Percentiles rank a stretch among this genome's conserved stretches.
phyloP scores from a whole-genome alignment of 2,113 vertebrate species.

The Rhipidura dahli region DNA sequence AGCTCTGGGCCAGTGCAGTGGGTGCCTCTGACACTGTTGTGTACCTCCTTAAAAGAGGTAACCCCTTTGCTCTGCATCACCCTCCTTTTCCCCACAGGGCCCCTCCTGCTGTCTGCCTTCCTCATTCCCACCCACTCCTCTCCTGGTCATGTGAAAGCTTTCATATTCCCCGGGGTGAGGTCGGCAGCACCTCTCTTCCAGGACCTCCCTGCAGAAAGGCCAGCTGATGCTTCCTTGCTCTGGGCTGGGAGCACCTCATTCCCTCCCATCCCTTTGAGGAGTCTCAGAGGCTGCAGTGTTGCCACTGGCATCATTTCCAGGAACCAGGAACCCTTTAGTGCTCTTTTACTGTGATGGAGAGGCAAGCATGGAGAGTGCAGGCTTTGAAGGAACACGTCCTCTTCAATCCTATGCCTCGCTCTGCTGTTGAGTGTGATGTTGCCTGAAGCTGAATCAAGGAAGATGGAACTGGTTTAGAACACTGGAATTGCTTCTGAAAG shows the following conservation, averaged over 20 bases:
- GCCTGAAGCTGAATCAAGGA: background rate
- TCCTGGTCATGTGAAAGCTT: background rate
- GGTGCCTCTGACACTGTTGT: background rate
- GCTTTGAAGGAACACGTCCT: background rate
- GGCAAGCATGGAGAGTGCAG: background rate
- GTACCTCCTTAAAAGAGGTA: background rate
- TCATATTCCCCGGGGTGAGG: too few relatives aligned
- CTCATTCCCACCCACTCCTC: background rate
- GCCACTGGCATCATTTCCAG: background rate
- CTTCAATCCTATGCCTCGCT: background rate
- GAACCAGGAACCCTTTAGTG: background rate
- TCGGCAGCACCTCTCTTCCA: background rate
- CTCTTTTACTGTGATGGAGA: background rate
- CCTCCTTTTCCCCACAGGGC: background rate
- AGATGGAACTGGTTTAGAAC: background rate
- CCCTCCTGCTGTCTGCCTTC: background rate
- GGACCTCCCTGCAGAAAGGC: background rate
- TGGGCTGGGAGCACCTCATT: background rate
- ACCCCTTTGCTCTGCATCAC: background rate
- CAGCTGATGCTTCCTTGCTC: background rate
- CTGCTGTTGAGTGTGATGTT: background rate
- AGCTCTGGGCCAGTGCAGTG: background rate
- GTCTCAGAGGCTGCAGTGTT: background rate
- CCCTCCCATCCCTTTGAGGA: fast-evolving
- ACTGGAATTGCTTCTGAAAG: background rate